A percentile compares a stretch with the other conserved stretches of the same genome.
Conservation (phyloP, 1,140 invertebrate genomes). For the Asobara japonica region DNA sequence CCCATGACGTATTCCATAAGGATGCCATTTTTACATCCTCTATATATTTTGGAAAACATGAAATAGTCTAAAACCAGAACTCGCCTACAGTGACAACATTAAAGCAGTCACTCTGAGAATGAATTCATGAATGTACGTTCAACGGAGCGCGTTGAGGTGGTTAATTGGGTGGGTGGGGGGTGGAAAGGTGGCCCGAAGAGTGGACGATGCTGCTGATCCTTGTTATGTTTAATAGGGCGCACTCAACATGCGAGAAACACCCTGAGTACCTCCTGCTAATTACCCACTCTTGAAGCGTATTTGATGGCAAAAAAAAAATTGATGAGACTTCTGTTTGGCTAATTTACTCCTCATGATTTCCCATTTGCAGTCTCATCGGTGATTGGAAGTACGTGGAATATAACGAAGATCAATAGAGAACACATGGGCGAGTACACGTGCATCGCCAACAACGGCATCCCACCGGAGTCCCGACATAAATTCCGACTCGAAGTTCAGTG, state of each 20-base stretch:
- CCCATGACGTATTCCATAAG: too few relatives aligned
- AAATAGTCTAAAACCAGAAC: neutral
- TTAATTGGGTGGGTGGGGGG: conserved; percentile 26
- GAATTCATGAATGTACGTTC: conserved; percentile 21
- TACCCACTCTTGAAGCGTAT: neutral
- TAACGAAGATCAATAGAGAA: conserved; percentile 82
- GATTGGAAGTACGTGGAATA: conserved; percentile 78
- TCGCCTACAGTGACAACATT: neutral
- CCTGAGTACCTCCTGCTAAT: conserved; percentile 16
- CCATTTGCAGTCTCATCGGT: conserved; percentile 72
- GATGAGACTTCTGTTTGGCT: neutral
- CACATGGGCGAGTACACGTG: conserved; percentile 90
- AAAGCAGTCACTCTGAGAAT: neutral
- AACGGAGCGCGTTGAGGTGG: conserved; percentile 32
- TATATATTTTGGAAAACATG: neutral
- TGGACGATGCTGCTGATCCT: conserved; percentile 33
- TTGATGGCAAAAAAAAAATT: neutral
- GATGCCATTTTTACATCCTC: too few relatives aligned
- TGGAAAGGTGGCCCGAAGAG: neutral
- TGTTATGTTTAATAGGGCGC: conserved; percentile 32
- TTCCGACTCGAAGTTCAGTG: conserved; percentile 88
- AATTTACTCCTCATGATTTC: neutral
- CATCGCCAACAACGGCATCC: conserved; percentile 87
- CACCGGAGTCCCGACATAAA: conserved; percentile 81
- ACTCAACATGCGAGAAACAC: conserved; percentile 19